These are phyloP conservation scores for Polydrusus cervinus DNA, from an alignment of 2,888 invertebrate genomes.

Conservation along the genomic window DNA sequence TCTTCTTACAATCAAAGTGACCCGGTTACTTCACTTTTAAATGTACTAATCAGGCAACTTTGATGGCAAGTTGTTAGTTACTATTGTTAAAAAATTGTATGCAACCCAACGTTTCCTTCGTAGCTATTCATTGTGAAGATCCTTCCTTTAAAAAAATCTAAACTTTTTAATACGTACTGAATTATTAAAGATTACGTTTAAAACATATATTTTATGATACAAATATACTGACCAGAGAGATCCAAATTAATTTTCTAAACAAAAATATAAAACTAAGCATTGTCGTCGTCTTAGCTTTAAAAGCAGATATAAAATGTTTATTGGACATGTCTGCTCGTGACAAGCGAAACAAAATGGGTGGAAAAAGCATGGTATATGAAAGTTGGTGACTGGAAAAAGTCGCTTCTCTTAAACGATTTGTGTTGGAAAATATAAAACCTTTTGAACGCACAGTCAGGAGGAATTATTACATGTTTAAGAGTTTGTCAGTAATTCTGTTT, in stretches of 20 bases:
- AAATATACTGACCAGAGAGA: too few relatives aligned
- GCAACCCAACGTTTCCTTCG: too few relatives aligned
- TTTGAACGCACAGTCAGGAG: constrained; percentile 27
- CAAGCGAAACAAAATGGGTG: constrained; percentile 29
- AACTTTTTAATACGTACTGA: too few relatives aligned
- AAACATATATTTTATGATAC: too few relatives aligned
- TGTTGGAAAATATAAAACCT: constrained; percentile 31
- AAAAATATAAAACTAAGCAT: not conserved
- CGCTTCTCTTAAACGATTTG: constrained; percentile 37
- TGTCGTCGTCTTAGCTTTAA: constrained; percentile 24
- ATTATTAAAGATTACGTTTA: too few relatives aligned
- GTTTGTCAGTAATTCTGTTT: constrained; percentile 7
- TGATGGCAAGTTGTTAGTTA: too few relatives aligned
- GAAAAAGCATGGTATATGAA: constrained; percentile 30
- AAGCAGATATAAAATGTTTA: constrained; percentile 31
- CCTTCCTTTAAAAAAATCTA: too few relatives aligned
- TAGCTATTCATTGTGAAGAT: too few relatives aligned
- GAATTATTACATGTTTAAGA: constrained; percentile 22
- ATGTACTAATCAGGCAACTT: too few relatives aligned
- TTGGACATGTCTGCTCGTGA: constrained; percentile 29
- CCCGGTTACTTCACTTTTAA: too few relatives aligned
- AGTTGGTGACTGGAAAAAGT: constrained; percentile 36
- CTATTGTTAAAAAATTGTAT: too few relatives aligned
- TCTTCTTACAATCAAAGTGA: too few relatives aligned
- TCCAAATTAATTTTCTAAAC: not conserved